Evolutionary conservation across 1,140 invertebrate species (phyloP).

Genomic region (Glomeris maerens): DNA sequence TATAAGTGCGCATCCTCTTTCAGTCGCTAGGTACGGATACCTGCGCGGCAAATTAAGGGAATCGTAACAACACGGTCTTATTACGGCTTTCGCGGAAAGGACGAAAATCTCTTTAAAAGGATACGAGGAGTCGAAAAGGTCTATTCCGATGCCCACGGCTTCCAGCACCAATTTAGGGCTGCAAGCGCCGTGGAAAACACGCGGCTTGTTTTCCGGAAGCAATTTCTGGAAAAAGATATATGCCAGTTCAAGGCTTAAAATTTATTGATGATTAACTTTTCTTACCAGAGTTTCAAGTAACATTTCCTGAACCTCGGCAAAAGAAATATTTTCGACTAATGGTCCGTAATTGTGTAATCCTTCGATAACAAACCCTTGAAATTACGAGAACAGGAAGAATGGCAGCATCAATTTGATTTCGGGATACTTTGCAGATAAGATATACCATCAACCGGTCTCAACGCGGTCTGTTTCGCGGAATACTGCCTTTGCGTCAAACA

Average conservation of each 20-base stretch:
- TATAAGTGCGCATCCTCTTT: background rate
- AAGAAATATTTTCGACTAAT: background rate
- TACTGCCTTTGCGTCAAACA: slow-evolving; percentile 32
- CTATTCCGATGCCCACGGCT: background rate
- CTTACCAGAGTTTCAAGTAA: background rate
- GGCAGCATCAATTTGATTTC: too few species aligned
- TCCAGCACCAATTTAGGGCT: background rate
- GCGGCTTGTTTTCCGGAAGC: background rate
- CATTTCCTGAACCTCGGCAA: background rate
- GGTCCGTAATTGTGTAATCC: background rate
- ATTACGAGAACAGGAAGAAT: too few species aligned
- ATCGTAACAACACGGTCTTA: background rate
- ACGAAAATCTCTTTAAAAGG: background rate
- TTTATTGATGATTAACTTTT: background rate
- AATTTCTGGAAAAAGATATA: background rate
- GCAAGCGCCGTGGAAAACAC: background rate
- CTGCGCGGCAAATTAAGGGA: background rate
- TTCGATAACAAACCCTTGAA: slow-evolving; percentile 2
- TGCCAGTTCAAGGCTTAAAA: too few species aligned
- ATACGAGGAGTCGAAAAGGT: slow-evolving; percentile 1
- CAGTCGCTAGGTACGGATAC: background rate
- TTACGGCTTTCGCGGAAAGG: background rate
- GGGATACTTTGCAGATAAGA: too few species aligned
- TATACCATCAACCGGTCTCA: slow-evolving; percentile 32
- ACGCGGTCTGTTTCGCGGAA: slow-evolving; percentile 41